Percentiles rank a stretch among this genome's conserved stretches.
phyloP scores from a whole-genome alignment of 2,888 invertebrate species.

The Morinoia aosen region DNA sequence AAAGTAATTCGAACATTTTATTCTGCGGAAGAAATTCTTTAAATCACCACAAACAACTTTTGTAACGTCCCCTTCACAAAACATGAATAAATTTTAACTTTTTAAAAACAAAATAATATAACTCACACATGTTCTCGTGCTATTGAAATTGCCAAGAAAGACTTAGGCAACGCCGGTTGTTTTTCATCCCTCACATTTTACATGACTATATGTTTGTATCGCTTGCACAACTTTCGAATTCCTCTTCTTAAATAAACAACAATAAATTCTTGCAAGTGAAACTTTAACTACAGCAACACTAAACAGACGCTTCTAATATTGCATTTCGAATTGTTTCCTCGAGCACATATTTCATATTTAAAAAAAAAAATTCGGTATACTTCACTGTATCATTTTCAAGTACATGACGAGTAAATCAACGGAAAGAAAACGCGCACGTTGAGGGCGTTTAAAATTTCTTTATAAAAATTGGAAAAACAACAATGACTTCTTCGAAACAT shows the following conservation, averaged over 20 bases:
- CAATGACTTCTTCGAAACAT: not conserved
- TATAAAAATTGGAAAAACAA: not conserved
- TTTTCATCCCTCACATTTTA: not conserved
- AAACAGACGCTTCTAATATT: too few species aligned
- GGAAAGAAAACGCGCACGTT: not conserved
- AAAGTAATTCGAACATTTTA: not conserved
- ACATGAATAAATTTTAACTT: not conserved
- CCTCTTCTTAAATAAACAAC: too few species aligned
- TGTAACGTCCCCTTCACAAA: not conserved
- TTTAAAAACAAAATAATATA: not conserved
- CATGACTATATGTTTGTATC: too few species aligned
- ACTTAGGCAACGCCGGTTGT: not conserved
- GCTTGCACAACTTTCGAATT: too few species aligned
- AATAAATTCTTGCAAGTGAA: too few species aligned
- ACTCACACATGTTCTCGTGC: not conserved
- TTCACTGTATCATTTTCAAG: too few species aligned
- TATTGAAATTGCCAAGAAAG: not conserved
- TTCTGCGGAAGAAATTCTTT: not conserved
- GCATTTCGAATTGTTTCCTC: too few species aligned
- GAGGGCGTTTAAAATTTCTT: not conserved
- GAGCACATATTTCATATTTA: too few species aligned
- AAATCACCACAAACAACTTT: not conserved
- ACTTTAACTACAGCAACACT: too few species aligned
- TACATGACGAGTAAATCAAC: not conserved
- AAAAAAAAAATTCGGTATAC: too few species aligned